Evolutionary conservation across 2,888 invertebrate genomes (phyloP).

Genomic region (Ephialtes manifestator): DNA sequence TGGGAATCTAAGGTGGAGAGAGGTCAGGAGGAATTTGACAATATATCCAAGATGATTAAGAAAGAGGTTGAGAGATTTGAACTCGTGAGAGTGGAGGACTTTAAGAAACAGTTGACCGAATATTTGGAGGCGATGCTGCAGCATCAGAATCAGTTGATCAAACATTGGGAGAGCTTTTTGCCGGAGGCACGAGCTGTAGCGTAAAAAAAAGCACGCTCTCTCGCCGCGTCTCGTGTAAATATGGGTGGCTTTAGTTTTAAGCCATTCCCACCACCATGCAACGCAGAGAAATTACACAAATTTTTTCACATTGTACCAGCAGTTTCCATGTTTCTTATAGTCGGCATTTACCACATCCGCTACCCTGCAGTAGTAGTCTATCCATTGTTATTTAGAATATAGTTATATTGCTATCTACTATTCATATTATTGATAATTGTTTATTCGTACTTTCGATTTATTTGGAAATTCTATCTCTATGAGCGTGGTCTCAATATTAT

Average conservation of each 20-base stretch:
- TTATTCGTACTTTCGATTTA: slow-evolving; percentile 5
- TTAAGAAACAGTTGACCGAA: slow-evolving; percentile 95
- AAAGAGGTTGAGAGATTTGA: slow-evolving; percentile 98
- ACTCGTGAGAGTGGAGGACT: slow-evolving; percentile 94
- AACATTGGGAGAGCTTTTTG: slow-evolving; percentile 98
- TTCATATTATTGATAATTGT: slow-evolving; percentile 24
- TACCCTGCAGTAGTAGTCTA: slow-evolving; percentile 27
- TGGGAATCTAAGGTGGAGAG: slow-evolving; percentile 99
- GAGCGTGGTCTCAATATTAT: not conserved
- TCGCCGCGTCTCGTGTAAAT: slow-evolving; percentile 25
- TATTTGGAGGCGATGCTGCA: slow-evolving; percentile 98
- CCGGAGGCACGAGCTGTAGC: slow-evolving; percentile 98
- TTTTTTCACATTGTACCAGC: slow-evolving; percentile 24
- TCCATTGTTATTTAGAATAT: slow-evolving; percentile 33
- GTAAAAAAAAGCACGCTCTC: slow-evolving; percentile 86
- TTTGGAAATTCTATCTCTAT: slow-evolving; percentile 19
- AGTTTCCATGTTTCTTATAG: slow-evolving; percentile 23
- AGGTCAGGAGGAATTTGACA: slow-evolving; percentile 98
- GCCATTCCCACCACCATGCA: slow-evolving; percentile 15
- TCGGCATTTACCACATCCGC: slow-evolving; percentile 24
- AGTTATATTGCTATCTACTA: slow-evolving; percentile 18
- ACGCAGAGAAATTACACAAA: slow-evolving; percentile 20
- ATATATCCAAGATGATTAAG: slow-evolving; percentile 97
- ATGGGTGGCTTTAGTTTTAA: slow-evolving; percentile 5
- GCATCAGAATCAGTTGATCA: slow-evolving; percentile 97